phyloP scores from a whole-genome alignment of 2,113 vertebrate genomes.

The Odobenus rosmarus region DNA sequence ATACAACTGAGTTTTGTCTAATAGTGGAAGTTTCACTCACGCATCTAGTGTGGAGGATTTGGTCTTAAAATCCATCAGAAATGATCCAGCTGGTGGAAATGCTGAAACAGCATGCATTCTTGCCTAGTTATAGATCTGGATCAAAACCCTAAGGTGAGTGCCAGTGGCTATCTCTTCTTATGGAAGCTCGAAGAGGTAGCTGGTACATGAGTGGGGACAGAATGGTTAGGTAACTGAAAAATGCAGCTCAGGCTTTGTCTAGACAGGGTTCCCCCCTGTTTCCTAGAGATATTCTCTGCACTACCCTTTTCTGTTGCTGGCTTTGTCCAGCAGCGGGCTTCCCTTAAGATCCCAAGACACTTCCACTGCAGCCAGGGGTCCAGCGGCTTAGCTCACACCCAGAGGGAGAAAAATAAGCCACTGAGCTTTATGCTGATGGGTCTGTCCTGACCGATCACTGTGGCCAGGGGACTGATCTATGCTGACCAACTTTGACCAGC shows the following conservation, averaged over 20 bases:
- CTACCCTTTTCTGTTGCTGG: not conserved
- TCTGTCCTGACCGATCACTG: not conserved
- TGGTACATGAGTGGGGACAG: fast-evolving
- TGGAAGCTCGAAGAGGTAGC: fast-evolving
- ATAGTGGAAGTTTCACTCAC: fast-evolving
- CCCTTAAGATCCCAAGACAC: not conserved
- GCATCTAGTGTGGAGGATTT: not conserved
- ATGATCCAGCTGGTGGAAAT: not conserved
- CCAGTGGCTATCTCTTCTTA: fast-evolving
- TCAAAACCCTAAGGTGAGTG: not conserved
- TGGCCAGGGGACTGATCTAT: not conserved
- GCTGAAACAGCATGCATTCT: not conserved
- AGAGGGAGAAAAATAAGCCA: not conserved
- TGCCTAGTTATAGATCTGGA: too few species aligned
- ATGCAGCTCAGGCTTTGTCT: not conserved
- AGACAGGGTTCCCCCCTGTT: fast-evolving
- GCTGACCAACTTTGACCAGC: not conserved
- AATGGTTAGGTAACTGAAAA: fast-evolving
- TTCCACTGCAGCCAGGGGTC: not conserved
- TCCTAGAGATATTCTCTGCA: not conserved
- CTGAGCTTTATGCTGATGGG: not conserved
- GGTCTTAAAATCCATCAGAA: not conserved
- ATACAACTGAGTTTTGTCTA: not conserved
- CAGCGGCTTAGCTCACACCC: not conserved
- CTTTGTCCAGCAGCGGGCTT: not conserved